phyloP scores from a whole-genome alignment of 1,140 invertebrate genomes.

The Ectropis grisescens region DNA sequence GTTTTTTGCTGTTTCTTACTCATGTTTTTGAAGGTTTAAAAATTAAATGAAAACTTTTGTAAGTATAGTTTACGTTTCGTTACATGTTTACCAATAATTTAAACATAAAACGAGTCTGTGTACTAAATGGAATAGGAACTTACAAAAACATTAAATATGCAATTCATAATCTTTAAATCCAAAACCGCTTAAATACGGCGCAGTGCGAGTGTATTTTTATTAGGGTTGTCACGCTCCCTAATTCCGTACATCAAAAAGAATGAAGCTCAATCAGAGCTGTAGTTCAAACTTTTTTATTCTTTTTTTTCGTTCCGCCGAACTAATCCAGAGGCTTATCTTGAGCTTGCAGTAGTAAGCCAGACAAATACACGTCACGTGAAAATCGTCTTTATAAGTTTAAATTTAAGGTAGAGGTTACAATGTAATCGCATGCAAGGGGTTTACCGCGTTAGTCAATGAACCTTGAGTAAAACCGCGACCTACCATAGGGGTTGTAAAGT shows the following conservation, averaged over 20 bases:
- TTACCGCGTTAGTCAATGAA: conserved; percentile 41
- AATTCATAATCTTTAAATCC: too few relatives aligned
- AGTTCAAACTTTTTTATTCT: conserved; percentile 36
- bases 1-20: too few relatives aligned
- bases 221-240: conserved; percentile 7
- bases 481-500: conserved; percentile 38
- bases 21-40: too few relatives aligned
- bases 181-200: too few relatives aligned
- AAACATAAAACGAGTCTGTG: too few relatives aligned
- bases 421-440: conserved; percentile 8
- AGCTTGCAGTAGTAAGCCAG: conserved; percentile 33
- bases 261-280: conserved; percentile 31
- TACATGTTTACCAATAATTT: too few relatives aligned
- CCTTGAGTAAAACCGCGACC: conserved; percentile 49
- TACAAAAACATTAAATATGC: too few relatives aligned
- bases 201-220: background rate
- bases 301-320: conserved; percentile 36
- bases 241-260: conserved; percentile 13
- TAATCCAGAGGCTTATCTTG: conserved; percentile 52
- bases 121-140: too few relatives aligned
- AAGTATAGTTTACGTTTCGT: too few relatives aligned
- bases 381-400: too few relatives aligned
- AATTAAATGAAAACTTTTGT: too few relatives aligned
- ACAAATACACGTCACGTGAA: conserved; percentile 1
- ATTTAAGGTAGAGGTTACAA: too few relatives aligned